Percentiles rank a stretch among this genome's conserved stretches.
phyloP scores from a whole-genome alignment of 2,113 vertebrate genomes.

The Stercorarius parasiticus region DNA sequence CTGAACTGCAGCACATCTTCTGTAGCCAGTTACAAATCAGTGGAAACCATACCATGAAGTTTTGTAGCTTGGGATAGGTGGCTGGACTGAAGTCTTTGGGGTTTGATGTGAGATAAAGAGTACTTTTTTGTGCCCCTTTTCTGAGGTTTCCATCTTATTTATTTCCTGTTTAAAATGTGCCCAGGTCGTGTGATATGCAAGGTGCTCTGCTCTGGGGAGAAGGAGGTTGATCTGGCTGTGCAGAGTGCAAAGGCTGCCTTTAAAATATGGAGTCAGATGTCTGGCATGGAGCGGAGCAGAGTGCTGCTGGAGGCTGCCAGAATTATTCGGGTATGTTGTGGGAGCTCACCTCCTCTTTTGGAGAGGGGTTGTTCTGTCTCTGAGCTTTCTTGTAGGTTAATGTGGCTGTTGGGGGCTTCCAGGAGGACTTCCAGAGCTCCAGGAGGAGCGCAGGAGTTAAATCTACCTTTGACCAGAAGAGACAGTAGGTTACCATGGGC shows the following conservation, averaged over 20 bases:
- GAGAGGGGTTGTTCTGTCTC: background rate
- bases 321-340: slow-evolving; percentile 84
- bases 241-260: slow-evolving; percentile 87
- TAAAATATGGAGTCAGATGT: slow-evolving; percentile 84
- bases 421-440: background rate
- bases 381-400: background rate
- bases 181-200: slow-evolving; percentile 87
- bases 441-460: background rate
- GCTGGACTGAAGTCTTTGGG: background rate
- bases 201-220: slow-evolving; percentile 82
- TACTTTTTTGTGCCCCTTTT: background rate
- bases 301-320: slow-evolving; percentile 92
- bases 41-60: background rate
- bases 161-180: background rate
- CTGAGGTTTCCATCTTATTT: background rate
- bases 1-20: background rate
- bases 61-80: background rate
- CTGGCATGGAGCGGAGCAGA: slow-evolving; percentile 87
- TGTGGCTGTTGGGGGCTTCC: background rate
- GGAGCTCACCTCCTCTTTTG: background rate
- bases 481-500: background rate
- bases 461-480: background rate
- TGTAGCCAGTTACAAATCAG: background rate
- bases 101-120: background rate
- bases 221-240: slow-evolving; percentile 88